Conservation (phyloP, 2,888 invertebrate genomes). For the Platycnemis pennipes region DNA sequence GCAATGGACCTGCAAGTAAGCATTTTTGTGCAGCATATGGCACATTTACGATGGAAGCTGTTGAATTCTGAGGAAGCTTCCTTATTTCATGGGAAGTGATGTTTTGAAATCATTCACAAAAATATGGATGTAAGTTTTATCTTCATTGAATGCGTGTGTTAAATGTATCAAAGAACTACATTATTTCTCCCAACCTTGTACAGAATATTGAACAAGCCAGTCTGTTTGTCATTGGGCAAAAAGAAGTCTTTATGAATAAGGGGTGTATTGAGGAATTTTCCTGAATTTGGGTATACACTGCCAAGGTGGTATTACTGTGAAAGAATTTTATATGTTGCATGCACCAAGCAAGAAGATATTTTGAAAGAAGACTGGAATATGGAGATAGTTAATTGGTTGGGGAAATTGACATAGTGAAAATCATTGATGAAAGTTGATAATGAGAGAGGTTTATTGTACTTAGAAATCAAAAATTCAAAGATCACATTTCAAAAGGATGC, state of each 20-base stretch:
- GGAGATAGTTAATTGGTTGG: slow-evolving; percentile 38
- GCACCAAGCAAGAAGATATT: slow-evolving; percentile 64
- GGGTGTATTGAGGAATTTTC: slow-evolving; percentile 54
- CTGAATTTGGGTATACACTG: slow-evolving; percentile 42
- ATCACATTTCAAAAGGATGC: slow-evolving; percentile 60
- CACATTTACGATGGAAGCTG: slow-evolving; percentile 39
- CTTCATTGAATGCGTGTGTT: slow-evolving; percentile 49
- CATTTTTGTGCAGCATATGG: neutral
- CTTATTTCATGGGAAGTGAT: slow-evolving; percentile 5
- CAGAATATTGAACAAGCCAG: slow-evolving; percentile 50
- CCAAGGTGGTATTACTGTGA: slow-evolving; percentile 48
- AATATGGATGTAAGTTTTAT: slow-evolving; percentile 20
- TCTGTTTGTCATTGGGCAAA: slow-evolving; percentile 6
- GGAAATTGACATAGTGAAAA: slow-evolving; percentile 51
- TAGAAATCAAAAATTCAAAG: slow-evolving; percentile 64
- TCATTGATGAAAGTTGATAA: slow-evolving; percentile 53
- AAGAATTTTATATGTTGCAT: slow-evolving; percentile 55
- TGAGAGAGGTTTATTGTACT: slow-evolving; percentile 67
- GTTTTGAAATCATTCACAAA: slow-evolving; percentile 32
- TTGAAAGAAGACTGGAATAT: slow-evolving; percentile 62
- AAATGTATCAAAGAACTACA: slow-evolving; percentile 37
- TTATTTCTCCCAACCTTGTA: slow-evolving; percentile 58
- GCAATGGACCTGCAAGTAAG: slow-evolving; percentile 22
- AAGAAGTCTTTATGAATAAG: slow-evolving; percentile 38
- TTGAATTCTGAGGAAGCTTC: slow-evolving; percentile 44